Percentiles rank a stretch among this genome's conserved stretches.
Conservation (phyloP, 2,113 vertebrate genomes). For the Gracilinanus agilis region DNA sequence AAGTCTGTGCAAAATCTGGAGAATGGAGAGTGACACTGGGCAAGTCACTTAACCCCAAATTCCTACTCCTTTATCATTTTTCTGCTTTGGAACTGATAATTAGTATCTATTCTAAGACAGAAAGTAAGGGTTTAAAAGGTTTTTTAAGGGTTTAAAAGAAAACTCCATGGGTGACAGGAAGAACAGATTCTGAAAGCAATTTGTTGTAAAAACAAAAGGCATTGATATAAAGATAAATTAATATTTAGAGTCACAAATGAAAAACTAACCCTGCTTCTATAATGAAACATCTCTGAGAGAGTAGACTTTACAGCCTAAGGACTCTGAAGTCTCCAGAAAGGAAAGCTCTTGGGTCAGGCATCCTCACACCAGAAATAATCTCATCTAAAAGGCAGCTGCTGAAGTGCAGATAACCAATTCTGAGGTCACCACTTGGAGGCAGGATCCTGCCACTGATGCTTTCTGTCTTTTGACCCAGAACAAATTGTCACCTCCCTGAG, state of each 20-base stretch:
- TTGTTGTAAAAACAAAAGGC: not conserved
- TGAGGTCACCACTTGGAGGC: not conserved
- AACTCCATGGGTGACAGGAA: not conserved
- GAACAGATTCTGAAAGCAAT: not conserved
- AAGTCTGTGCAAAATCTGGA: not conserved
- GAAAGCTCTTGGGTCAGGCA: not conserved
- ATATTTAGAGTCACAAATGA: not conserved
- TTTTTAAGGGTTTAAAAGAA: too few species aligned
- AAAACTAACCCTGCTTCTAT: not conserved
- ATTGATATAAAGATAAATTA: not conserved
- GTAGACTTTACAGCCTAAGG: not conserved
- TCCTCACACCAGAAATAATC: not conserved
- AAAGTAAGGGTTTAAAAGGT: too few species aligned
- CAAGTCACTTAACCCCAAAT: too few species aligned
- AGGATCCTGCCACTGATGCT: not conserved
- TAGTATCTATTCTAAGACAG: too few species aligned
- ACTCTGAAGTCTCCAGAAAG: not conserved
- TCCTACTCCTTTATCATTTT: too few species aligned
- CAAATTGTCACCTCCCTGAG: too few species aligned
- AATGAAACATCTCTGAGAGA: not conserved
- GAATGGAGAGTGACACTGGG: not conserved
- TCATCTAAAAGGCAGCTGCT: not conserved
- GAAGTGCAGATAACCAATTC: not conserved
- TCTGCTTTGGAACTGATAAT: too few species aligned
- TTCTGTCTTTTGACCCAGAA: not conserved